Base-by-base conservation (phyloP, 1,140 invertebrate genomes). In the Choristoneura fumiferana region DNA sequence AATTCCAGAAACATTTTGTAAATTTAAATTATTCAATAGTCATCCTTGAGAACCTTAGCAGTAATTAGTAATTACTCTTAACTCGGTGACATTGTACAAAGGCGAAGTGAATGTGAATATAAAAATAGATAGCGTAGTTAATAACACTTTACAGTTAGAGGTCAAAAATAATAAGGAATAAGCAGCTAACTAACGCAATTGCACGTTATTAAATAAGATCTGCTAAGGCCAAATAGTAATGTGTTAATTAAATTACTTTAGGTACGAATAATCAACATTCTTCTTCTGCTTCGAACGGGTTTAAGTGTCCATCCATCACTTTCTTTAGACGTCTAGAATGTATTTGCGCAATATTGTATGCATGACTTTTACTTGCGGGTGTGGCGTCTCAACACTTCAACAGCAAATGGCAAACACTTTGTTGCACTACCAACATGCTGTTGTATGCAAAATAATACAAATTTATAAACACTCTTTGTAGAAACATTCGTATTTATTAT, bases 251-350 rank as follows among this genome's bases (percentile, higher is more conserved):
- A 29, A 6, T 29, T 6, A 29, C 22, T 29, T n/a, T 29, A 29
- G 22, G 2, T 3, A 29, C n/a, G n/a, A 29, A 29, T 29, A 29
- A 29, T 29, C 2, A 6, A 29, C 22, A 29, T 29, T 29, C 22
- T 29, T 29, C 22, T 29, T 29, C 22, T 29, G 2, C 22, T 29
- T 29, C 6, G 22, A 29, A 29, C 22, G 22, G 22, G 22, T 29
- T 29, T 29, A 3, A 29, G 2, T 29, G 22, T 29, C 22, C 22
- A 49, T 49, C 43, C 43, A 49, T 49, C 43, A 49, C 43, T 49
- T 49, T 49, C 43, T 49, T 18, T 33, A 49, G 43, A 49, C 12
- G 43, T 49, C 43, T 49, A 49, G 22, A 49, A 22, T 49, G 43
- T 18, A 49, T 49, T 29, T 12, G 17, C 40, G 17, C n/a, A 18